A percentile compares a stretch with the other conserved stretches of the same genome.
Conservation (phyloP, 2,888 invertebrate species). For the Cremastobaeus sp. region DNA sequence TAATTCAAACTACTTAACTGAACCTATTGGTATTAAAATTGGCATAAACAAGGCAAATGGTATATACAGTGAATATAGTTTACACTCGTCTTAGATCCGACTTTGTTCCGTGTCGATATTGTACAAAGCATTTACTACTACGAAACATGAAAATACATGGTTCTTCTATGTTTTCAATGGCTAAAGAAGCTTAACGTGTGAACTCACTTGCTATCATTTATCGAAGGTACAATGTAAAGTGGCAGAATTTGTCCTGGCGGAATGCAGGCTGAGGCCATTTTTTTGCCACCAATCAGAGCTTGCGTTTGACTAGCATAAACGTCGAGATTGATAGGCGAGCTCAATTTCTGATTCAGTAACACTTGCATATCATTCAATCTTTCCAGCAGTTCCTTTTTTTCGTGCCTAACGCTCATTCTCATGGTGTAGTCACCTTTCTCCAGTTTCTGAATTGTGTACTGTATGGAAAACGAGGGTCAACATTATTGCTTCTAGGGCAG, state of each 20-base stretch:
- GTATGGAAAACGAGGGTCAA: too few relatives aligned
- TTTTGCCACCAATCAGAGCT: slow-evolving; percentile 88
- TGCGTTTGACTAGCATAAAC: slow-evolving; percentile 85
- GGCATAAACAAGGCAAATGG: neutral
- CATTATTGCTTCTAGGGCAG: too few relatives aligned
- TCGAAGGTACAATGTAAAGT: slow-evolving; percentile 87
- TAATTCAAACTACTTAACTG: too few relatives aligned
- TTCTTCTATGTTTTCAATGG: too few relatives aligned
- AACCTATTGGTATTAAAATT: too few relatives aligned
- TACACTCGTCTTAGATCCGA: too few relatives aligned
- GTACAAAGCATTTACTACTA: too few relatives aligned
- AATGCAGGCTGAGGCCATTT: slow-evolving; percentile 82
- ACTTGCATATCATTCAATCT: slow-evolving; percentile 89
- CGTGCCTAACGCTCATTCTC: slow-evolving; percentile 93
- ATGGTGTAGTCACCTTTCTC: slow-evolving; percentile 97
- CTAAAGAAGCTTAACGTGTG: too few relatives aligned
- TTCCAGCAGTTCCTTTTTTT: slow-evolving; percentile 90
- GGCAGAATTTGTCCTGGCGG: slow-evolving; percentile 83
- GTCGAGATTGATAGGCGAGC: slow-evolving; percentile 85
- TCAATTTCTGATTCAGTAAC: slow-evolving; percentile 87
- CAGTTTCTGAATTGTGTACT: slow-evolving; percentile 89
- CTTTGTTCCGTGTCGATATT: too few relatives aligned
- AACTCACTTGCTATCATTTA: slow-evolving; percentile 89
- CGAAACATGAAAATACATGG: too few relatives aligned
- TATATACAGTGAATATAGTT: neutral